Evolutionary conservation across 2,113 vertebrate genomes (phyloP), one percentile per base, ranked within the genome.

Genomic region (Xiphophorus hellerii): DNA sequence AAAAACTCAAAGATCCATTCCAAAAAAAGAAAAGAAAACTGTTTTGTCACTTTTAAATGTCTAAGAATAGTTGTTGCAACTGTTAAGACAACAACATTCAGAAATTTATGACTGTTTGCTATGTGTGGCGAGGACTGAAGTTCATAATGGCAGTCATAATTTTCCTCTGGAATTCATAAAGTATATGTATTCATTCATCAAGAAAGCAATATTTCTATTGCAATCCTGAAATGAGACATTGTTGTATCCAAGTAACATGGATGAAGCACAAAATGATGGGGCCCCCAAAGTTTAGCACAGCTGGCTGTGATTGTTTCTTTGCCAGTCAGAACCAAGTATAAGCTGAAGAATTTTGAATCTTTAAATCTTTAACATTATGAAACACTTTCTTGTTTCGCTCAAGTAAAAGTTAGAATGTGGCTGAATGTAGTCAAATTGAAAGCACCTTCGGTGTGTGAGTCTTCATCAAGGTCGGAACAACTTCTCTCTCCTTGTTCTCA

Each of bases 401-500:
- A 73, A 30, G 69, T 83, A 9, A 72, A 70, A 69, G 35, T 79
- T 69, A 5, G 8, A 13, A 62, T n/a, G n/a, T 1, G 2, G 67
- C 69, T 69, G 69, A 73, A 51, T 44, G 63, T 37, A 12, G 69
- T 54, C 64, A 80, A 78, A 83, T 33, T 66, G 66, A 84, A 87
- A 86, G 80, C 74, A 80, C 74, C 67, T 42, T 58, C 44, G 58
- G 58, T n/a, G 17, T 37, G 74, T 15, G 42, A 77, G 80, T 84
- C 76, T 82, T 68, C 74, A 79, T 91, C 88, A 86, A 86, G 89
- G 87, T 92, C 83, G 44, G 39, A 4, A 69, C 80, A 85, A 89
- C 87, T 80, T 85, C 80, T 90, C 71, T 66, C 76, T 79, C 71
- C 64, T 80, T 7, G 71, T 68, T 67, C 70, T 75, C 67, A 44